A percentile compares a stretch with the other conserved stretches of the same genome.
Evolutionary conservation across 2,888 invertebrate genomes (phyloP).

Genomic region (Stegophylla sp.): DNA sequence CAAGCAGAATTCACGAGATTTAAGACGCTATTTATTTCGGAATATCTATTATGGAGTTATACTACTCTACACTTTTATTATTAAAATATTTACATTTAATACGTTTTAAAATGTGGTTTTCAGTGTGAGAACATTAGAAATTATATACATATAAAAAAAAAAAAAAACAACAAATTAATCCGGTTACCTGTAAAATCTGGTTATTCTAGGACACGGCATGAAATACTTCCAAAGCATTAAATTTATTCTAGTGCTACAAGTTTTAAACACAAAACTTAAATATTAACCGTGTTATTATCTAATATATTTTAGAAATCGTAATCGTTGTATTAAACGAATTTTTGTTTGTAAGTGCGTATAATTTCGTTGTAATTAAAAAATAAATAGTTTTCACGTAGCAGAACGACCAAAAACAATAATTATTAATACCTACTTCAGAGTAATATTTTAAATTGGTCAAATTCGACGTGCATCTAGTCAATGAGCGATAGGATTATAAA

Average conservation of each 20-base stretch:
- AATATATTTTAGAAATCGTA: neutral
- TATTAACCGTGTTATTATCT: neutral
- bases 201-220: neutral
- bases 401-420: too few relatives aligned
- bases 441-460: too few relatives aligned
- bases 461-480: too few relatives aligned
- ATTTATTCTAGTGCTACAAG: neutral
- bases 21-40: neutral
- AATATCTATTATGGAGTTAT: neutral
- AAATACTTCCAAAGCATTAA: neutral
- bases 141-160: neutral
- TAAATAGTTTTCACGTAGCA: too few relatives aligned
- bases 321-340: neutral
- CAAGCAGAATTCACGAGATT: too few relatives aligned
- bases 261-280: neutral
- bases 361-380: too few relatives aligned
- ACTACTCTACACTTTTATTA: too few relatives aligned
- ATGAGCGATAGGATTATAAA: too few relatives aligned
- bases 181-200: slow-evolving; percentile 13
- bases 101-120: neutral
- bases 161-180: slow-evolving; percentile 17
- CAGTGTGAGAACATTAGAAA: neutral
- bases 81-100: too few relatives aligned
- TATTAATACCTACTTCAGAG: too few relatives aligned
- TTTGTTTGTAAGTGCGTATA: too few relatives aligned